Conservation (phyloP, 2,888 invertebrate genomes). For the Cryptocephalus moraei region DNA sequence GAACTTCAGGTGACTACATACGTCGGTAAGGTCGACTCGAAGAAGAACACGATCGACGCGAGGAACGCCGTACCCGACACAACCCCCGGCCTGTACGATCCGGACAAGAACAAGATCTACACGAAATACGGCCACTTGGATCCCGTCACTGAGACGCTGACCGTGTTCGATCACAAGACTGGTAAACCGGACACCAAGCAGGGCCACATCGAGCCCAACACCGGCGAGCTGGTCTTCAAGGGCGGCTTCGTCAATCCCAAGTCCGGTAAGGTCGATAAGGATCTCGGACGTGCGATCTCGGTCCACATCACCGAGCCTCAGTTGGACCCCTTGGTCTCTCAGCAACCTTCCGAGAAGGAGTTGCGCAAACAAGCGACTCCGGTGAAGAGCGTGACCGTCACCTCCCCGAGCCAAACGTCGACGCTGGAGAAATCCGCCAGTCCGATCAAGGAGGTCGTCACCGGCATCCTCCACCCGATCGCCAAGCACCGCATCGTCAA, state of each 20-base stretch:
- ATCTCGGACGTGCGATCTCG: constrained; percentile 33
- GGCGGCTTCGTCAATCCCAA: constrained; percentile 64
- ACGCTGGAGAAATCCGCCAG: constrained; percentile 8
- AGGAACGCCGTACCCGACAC: constrained; percentile 58
- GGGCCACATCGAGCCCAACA: constrained; percentile 55
- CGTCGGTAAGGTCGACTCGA: constrained; percentile 58
- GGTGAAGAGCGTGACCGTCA: constrained; percentile 4
- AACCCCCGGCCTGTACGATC: constrained; percentile 58
- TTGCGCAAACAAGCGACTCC: constrained; percentile 13
- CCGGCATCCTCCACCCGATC: constrained; percentile 21
- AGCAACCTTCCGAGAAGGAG: constrained; percentile 35
- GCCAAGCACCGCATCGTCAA: constrained; percentile 44
- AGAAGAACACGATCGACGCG: constrained; percentile 59
- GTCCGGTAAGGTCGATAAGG: constrained; percentile 51
- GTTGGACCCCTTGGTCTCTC: constrained; percentile 36
- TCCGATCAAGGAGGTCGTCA: constrained; percentile 21
- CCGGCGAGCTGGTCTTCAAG: constrained; percentile 58
- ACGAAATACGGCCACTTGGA: constrained; percentile 65
- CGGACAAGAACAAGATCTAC: constrained; percentile 59
- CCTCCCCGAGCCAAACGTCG: constrained; percentile 12
- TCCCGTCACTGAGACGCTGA: constrained; percentile 57
- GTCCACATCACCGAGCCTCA: constrained; percentile 38
- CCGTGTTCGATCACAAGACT: constrained; percentile 47
- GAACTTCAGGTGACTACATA: constrained; percentile 61
- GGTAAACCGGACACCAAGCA: constrained; percentile 50